These are phyloP conservation scores for Platanista minor DNA, from an alignment of 2,113 vertebrate genomes.

Conservation along the genomic window DNA sequence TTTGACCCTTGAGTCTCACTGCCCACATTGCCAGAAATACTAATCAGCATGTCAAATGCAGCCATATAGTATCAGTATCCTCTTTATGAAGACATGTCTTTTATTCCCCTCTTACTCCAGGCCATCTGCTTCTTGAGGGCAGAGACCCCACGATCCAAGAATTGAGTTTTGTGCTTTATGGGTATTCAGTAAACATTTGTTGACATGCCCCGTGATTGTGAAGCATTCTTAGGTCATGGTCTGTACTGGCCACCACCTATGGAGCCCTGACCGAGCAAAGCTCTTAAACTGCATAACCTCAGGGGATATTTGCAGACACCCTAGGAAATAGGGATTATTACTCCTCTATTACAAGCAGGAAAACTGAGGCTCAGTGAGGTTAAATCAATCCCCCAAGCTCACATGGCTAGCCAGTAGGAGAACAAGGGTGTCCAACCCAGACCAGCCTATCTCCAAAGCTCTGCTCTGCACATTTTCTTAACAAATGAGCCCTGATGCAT, in stretches of 20 bases:
- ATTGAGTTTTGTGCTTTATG: rapidly evolving
- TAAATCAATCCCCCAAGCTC: neutral
- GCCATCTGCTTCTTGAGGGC: neutral
- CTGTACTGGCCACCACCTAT: neutral
- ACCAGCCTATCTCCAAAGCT: neutral
- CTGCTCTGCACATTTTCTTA: neutral
- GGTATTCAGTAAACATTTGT: neutral
- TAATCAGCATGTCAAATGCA: neutral
- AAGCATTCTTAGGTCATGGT: neutral
- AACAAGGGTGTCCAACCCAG: neutral
- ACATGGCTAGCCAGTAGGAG: neutral
- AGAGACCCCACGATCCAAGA: neutral
- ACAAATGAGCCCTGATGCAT: neutral
- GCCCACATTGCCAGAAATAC: neutral
- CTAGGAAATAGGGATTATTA: neutral
- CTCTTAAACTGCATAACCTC: neutral
- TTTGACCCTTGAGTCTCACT: neutral
- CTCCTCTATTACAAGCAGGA: neutral
- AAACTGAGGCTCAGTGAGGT: neutral
- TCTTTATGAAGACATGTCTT: neutral
- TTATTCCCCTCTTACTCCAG: neutral
- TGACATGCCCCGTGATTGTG: neutral
- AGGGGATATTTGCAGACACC: neutral
- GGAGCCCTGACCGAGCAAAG: neutral
- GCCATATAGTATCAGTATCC: neutral